phyloP scores from a whole-genome alignment of 2,888 invertebrate species.

The Agelastica alni region DNA sequence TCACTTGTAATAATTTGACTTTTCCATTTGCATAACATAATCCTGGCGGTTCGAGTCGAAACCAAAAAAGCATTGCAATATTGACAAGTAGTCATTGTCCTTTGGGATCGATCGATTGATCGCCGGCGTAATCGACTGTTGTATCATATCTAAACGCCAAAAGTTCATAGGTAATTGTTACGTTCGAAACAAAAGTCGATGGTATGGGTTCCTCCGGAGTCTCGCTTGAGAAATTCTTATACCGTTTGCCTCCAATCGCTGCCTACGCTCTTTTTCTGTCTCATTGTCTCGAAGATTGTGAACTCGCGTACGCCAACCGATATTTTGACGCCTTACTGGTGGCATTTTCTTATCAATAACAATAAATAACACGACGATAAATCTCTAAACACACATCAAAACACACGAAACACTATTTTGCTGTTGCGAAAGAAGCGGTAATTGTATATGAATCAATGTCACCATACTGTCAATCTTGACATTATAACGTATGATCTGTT shows the following conservation, averaged over 20 bases:
- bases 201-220: neutral
- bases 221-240: slow-evolving; percentile 1
- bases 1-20: too few species aligned
- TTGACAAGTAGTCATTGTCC: neutral
- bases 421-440: slow-evolving; percentile 1
- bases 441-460: too few species aligned
- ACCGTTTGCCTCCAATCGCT: neutral
- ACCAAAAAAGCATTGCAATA: neutral
- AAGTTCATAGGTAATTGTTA: neutral
- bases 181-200: too few species aligned
- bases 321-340: slow-evolving; percentile 1
- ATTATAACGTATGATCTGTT: too few species aligned
- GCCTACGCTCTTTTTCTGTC: neutral
- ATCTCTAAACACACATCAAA: neutral
- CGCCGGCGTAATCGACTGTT: neutral
- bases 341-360: neutral
- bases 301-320: slow-evolving; percentile 2
- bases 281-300: neutral
- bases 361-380: slow-evolving; percentile 2
- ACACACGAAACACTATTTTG: neutral
- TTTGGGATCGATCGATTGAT: neutral
- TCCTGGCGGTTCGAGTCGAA: neutral
- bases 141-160: neutral
- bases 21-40: slow-evolving; percentile 2
- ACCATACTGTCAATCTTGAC: too few species aligned